Base-by-base conservation (phyloP, 2,888 invertebrate species). In the Linnaemya tessellans region DNA sequence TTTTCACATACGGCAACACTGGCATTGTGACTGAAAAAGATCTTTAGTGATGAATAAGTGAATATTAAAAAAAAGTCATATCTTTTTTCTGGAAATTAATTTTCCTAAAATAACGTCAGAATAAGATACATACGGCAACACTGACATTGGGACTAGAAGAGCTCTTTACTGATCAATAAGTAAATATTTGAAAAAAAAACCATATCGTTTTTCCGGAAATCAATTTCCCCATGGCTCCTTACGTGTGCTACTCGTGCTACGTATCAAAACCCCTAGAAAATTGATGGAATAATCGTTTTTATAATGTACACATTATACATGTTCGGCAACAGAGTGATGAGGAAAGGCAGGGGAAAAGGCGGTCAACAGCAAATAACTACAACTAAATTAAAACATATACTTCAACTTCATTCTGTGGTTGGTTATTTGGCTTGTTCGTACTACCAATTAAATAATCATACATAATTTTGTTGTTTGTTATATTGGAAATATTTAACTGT, bases 361-460 rank as follows among this genome's bases (percentile, higher is more conserved):
- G 30, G 1, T 35, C 13, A 1, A 9, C 5, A 43, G n/a, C 20
- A 9, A 15, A 3, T 15, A 13, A n/a, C n/a, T 43, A 20, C 9
- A 38, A 67, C 15, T 22, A 60, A 41, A 49, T 18, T 15, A 43
- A 46, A 70, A 65, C 46, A 65, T 65, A 49, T n/a, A 38, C 18
- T 25, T 43, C 35, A 46, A 25, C 22, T 64, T 54, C 0, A 67
- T 67, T 73, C 51, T 68, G 41, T 79, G 80, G 1, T 74, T 25
- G 46, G 56, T 41, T 74, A 51, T 78, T 78, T 60, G 51, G 3
- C 22, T 70, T 51, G 38, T 54, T 81, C 35, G 54, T 13, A 60
- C 74, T 79, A 75, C 58, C 79, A 82, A 82, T 85, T 85, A 82
- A 82, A 82, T 85, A 85, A 82, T 79, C 82, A 68, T 73, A 71